A percentile compares a stretch with the other conserved stretches of the same genome.
These are phyloP conservation scores for Orthonyx spaldingii DNA, from an alignment of 2,113 vertebrate species.

Conservation along the genomic window DNA sequence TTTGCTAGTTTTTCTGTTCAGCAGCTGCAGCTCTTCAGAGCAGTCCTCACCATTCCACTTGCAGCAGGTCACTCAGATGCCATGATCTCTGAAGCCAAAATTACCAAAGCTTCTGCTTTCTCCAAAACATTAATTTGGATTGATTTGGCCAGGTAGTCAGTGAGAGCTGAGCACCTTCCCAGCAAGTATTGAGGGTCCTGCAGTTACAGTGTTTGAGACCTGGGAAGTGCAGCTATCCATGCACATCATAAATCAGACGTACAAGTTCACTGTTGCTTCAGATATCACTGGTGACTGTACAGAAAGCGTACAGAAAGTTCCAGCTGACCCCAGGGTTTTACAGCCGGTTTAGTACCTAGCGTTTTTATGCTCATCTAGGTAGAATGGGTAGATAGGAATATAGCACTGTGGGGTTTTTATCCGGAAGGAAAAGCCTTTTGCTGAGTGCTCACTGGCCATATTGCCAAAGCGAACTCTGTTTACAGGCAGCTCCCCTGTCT, in stretches of 20 bases:
- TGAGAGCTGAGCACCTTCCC: neutral
- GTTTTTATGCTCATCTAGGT: neutral
- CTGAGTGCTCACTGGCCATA: accelerated
- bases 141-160: neutral
- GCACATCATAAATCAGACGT: accelerated
- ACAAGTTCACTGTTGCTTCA: neutral
- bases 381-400: neutral
- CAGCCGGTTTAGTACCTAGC: neutral
- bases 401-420: neutral
- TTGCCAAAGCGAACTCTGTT: neutral
- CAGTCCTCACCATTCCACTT: neutral
- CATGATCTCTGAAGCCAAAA: neutral
- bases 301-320: neutral
- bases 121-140: neutral
- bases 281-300: accelerated
- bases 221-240: neutral
- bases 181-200: neutral
- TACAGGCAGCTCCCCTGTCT: neutral
- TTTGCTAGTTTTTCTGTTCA: neutral
- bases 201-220: neutral
- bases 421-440: neutral
- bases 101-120: neutral
- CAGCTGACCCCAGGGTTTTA: neutral
- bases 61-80: neutral
- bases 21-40: neutral